phyloP scores from a whole-genome alignment of 2,797 vertebrate genomes.

The Austrolebias charrua region DNA sequence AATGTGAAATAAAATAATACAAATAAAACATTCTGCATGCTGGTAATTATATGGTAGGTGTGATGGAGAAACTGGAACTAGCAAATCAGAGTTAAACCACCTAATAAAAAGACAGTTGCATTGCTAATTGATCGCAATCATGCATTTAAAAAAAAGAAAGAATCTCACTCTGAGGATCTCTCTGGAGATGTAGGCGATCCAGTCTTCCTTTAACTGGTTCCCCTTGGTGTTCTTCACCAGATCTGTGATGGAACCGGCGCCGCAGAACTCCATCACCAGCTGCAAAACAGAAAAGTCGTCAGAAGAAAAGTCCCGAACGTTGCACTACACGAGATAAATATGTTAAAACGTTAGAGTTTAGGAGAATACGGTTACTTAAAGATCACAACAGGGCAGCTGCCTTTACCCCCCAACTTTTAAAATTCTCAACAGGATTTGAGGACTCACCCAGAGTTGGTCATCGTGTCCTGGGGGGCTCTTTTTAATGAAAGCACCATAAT shows the following conservation, averaged over 20 bases:
- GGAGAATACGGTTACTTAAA: not conserved
- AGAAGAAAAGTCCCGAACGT: not conserved
- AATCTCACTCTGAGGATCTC: constrained; percentile 87
- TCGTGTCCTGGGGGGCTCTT: constrained; percentile 90
- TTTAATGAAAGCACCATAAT: constrained; percentile 90
- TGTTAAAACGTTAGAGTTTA: not conserved
- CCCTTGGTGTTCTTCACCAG: constrained; percentile 93
- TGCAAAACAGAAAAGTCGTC: constrained; percentile 38
- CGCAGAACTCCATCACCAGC: constrained; percentile 94
- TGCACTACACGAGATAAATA: not conserved
- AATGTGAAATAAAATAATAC: too few species aligned
- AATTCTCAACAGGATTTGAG: constrained; percentile 25
- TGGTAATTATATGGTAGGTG: too few species aligned
- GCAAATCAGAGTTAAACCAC: not conserved
- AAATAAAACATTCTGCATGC: too few species aligned
- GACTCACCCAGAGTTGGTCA: constrained; percentile 90
- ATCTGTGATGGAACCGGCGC: constrained; percentile 90
- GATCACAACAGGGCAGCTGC: too few species aligned
- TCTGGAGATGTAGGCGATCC: constrained; percentile 91
- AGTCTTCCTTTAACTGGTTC: constrained; percentile 89
- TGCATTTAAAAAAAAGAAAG: too few species aligned
- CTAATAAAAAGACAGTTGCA: too few species aligned
- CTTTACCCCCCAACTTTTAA: not conserved
- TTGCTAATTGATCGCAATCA: not conserved
- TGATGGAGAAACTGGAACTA: too few species aligned